phyloP scores from a whole-genome alignment of 2,888 invertebrate species.

The Drosophila histrio region DNA sequence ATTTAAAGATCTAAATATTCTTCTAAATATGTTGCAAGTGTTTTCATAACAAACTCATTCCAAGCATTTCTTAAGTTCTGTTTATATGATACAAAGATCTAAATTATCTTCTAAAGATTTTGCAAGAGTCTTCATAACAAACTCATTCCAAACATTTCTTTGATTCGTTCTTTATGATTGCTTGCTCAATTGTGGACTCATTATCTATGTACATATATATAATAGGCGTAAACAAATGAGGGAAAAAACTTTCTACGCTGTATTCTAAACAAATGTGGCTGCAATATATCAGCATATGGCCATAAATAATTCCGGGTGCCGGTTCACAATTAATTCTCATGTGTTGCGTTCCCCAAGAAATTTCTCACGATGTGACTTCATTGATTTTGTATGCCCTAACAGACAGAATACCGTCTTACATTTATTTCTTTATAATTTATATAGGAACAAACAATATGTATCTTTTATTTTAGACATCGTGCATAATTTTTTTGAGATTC shows the following conservation, averaged over 20 bases:
- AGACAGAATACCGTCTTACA: neutral
- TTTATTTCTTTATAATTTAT: neutral
- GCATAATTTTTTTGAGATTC: slow-evolving; percentile 3
- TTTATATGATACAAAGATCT: too few relatives aligned
- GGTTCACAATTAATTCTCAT: slow-evolving; percentile 4
- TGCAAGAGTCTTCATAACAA: neutral
- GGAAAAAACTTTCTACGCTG: slow-evolving; percentile 40
- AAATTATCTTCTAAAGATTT: neutral
- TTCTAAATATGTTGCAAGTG: neutral
- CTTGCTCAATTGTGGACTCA: slow-evolving; percentile 20
- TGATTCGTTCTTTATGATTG: neutral
- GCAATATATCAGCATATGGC: slow-evolving; percentile 15
- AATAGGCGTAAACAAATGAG: slow-evolving; percentile 32
- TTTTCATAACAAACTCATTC: neutral
- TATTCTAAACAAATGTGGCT: slow-evolving; percentile 20
- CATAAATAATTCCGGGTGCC: slow-evolving; percentile 7
- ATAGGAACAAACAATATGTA: neutral
- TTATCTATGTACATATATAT: slow-evolving; percentile 9
- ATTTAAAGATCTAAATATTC: neutral
- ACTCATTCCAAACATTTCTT: neutral
- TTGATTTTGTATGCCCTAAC: slow-evolving; percentile 11
- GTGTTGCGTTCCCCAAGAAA: slow-evolving; percentile 8
- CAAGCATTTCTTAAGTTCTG: neutral
- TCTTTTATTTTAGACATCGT: neutral
- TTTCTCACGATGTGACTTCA: slow-evolving; percentile 25